A percentile compares a stretch with the other conserved stretches of the same genome.
These are phyloP conservation scores for Hydrolagus colliei DNA, from an alignment of 2,797 vertebrate genomes.

Conservation along the genomic window DNA sequence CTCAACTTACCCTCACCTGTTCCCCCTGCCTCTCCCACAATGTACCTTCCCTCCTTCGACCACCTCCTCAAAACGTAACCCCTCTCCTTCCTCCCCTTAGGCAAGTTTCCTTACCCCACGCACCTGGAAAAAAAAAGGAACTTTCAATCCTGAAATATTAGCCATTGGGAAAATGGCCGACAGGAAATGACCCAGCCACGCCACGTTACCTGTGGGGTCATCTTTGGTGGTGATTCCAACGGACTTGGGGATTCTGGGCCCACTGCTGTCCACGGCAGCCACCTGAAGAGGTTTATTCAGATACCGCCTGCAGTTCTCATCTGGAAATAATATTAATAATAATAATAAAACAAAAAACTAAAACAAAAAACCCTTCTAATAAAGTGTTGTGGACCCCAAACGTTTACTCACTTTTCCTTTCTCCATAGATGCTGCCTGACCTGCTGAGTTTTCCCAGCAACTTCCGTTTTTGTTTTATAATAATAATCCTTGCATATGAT, in stretches of 20 bases:
- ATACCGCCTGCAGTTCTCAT: slow-evolving; percentile 72
- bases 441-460: no score
- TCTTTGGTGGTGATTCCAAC: slow-evolving; percentile 70
- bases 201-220: slow-evolving; percentile 62
- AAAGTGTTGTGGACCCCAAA: no score
- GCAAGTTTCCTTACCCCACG: neutral
- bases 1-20: neutral
- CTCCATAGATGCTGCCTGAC: no score
- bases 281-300: slow-evolving; percentile 72
- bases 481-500: no score
- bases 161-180: neutral
- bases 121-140: neutral
- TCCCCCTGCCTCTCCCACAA: rapidly evolving
- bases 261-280: slow-evolving; percentile 76
- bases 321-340: slow-evolving; percentile 46
- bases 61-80: slow-evolving; percentile 9
- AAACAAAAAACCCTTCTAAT: no score
- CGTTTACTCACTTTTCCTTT: no score
- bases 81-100: no score
- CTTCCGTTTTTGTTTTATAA: no score
- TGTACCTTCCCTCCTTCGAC: no score
- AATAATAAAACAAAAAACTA: no score
- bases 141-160: no score
- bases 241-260: slow-evolving; percentile 51
- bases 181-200: neutral